phyloP scores from a whole-genome alignment of 2,113 vertebrate genomes.

The Poeciliopsis prolifica region DNA sequence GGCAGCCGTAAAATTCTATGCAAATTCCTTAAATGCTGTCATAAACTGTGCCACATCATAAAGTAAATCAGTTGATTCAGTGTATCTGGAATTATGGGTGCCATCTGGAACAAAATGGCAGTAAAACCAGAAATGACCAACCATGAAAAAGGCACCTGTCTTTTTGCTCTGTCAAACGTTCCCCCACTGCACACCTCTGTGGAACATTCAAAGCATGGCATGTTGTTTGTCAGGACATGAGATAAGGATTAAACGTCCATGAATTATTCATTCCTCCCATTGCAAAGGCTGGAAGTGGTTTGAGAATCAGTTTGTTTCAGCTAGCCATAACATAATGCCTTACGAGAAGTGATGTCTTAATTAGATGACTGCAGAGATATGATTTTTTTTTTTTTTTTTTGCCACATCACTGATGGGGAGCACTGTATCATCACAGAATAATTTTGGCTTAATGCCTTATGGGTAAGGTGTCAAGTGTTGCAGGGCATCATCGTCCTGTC shows the following conservation, averaged over 20 bases:
- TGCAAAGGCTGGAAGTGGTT: slow-evolving; percentile 40
- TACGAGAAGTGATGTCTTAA: slow-evolving; percentile 69
- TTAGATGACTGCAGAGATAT: slow-evolving; percentile 74
- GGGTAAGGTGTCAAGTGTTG: slow-evolving; percentile 63
- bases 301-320: slow-evolving; percentile 66
- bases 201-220: slow-evolving; percentile 64
- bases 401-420: slow-evolving; percentile 53
- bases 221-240: slow-evolving; percentile 69
- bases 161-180: slow-evolving; percentile 43
- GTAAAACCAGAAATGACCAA: slow-evolving; percentile 34
- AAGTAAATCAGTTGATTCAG: slow-evolving; percentile 45
- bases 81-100: slow-evolving; percentile 28
- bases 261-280: slow-evolving; percentile 72
- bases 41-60: slow-evolving; percentile 34
- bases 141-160: slow-evolving; percentile 53
- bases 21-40: slow-evolving; percentile 48
- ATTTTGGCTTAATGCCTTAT: slow-evolving; percentile 59
- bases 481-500: slow-evolving; percentile 35
- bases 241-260: slow-evolving; percentile 71
- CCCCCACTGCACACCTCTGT: slow-evolving; percentile 53
- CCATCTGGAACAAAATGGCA: slow-evolving; percentile 18
- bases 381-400: slow-evolving; percentile 38
- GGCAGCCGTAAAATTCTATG: slow-evolving; percentile 54
- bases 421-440: slow-evolving; percentile 46
- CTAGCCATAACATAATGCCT: slow-evolving; percentile 61